Evolutionary conservation across 2,888 invertebrate genomes (phyloP), one percentile per base, ranked within the genome.

Genomic region (Petrolisthes manimaculis): DNA sequence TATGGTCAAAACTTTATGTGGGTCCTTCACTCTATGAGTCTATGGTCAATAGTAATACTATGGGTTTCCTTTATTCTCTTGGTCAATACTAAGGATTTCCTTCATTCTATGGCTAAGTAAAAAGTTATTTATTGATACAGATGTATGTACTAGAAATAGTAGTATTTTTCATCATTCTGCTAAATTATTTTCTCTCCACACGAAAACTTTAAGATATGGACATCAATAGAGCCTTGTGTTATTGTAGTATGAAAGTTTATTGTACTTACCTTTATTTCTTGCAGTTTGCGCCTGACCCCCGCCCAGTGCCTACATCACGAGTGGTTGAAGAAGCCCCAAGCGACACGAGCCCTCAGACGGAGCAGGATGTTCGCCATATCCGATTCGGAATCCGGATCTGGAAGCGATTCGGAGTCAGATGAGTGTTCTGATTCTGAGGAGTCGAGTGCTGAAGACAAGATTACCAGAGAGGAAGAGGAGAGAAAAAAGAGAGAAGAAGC

Each of bases 221-320:
- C 37, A 37, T 37, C 37, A 37, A 37, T 37, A 37, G 37, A 37
- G 37, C 37, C 37, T 37, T 37, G 37, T 37, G 37, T 37, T 37
- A 37, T 37, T 37, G 37, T 37, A 37, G 37, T 37, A 37, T 37
- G 37, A 37, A 37, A 37, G 37, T 37, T 37, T 37, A 37, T 37
- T 37, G 37, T 37, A 37, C 37, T 37, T 37, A 37, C 37, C 37
- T 37, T 61, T 12, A 37, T 71, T 51, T 80, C 55, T 89, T 87
- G 21, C 91, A 91, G 91, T 61, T 86, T 90, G 83, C 89, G 91
- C 55, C 87, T 89, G 67, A 91, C 91, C 12, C 89, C 91, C 53
- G 89, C 89, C 5, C 89, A 91, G 78, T 91, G 91, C 74, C 86
- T 84, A 2, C 88, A 86, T 24, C 85, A 86, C 24, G 54, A 81